phyloP scores from a whole-genome alignment of 2,113 vertebrate genomes.

The Microcebus jonahi region DNA sequence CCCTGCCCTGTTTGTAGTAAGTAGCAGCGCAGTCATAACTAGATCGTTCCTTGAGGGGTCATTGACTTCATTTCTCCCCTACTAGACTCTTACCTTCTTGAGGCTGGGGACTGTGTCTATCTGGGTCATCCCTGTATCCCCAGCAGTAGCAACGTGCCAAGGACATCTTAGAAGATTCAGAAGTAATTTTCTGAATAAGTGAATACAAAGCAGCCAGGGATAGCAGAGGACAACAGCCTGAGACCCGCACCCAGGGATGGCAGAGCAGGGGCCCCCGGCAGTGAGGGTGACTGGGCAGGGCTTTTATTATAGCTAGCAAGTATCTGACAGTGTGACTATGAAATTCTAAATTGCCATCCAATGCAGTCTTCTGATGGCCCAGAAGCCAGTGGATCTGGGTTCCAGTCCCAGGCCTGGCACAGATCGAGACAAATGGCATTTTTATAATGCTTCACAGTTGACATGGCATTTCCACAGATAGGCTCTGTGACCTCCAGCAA shows the following conservation, averaged over 20 bases:
- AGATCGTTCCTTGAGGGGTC: background rate
- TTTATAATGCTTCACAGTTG: background rate
- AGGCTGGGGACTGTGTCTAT: background rate
- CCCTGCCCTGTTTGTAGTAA: background rate
- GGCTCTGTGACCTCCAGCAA: background rate
- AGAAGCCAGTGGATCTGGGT: slow-evolving; percentile 4
- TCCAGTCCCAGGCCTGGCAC: slow-evolving; percentile 28
- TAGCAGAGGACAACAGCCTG: accelerated
- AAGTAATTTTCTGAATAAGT: background rate
- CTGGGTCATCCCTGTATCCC: background rate
- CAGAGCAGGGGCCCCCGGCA: accelerated
- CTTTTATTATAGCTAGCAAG: background rate
- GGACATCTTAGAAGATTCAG: background rate
- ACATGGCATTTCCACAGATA: slow-evolving; percentile 36
- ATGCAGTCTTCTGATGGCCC: background rate
- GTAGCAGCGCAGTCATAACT: background rate
- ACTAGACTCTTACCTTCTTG: background rate
- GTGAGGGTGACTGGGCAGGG: background rate
- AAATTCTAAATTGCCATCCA: background rate
- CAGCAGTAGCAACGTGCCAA: background rate
- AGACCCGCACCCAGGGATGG: background rate
- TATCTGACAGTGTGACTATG: background rate
- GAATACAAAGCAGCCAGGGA: background rate
- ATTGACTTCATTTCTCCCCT: background rate
- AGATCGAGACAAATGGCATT: background rate